Evolutionary conservation across 37 sponge, comb jelly and placozoan species (phyloP).

Genomic region (Agelas oroides): DNA sequence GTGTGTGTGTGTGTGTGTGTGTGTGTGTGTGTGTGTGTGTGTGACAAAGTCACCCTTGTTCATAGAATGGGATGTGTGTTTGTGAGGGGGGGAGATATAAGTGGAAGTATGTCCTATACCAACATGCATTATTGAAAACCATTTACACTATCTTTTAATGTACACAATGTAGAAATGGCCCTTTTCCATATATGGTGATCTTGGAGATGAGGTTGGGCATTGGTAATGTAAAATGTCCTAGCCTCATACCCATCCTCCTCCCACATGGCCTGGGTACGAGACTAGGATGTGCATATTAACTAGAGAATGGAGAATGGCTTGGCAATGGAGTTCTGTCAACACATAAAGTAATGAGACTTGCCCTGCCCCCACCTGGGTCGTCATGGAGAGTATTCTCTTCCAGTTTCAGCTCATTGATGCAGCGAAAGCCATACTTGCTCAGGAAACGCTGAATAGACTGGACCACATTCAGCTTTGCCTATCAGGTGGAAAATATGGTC

Average conservation of each 20-base stretch:
- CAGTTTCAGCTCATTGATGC: constrained; percentile 87
- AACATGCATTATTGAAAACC: too few relatives aligned
- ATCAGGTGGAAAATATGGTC: background rate
- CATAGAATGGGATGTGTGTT: too few relatives aligned
- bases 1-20: background rate
- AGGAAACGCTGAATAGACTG: constrained; percentile 69
- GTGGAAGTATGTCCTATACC: too few relatives aligned
- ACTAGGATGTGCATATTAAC: background rate
- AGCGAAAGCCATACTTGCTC: constrained; percentile 81
- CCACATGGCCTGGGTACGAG: too few relatives aligned
- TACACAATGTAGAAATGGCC: too few relatives aligned
- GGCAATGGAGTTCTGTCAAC: background rate
- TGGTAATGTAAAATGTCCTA: too few relatives aligned
- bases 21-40: too few relatives aligned
- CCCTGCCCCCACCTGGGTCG: constrained; percentile 85
- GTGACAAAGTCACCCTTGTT: too few relatives aligned
- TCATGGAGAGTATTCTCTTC: constrained; percentile 88
- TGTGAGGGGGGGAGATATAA: background rate
- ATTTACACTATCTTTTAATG: too few relatives aligned
- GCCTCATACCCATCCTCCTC: too few relatives aligned
- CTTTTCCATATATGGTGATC: too few relatives aligned
- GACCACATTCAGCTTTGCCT: constrained; percentile 70
- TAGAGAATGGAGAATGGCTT: background rate
- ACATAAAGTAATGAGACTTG: background rate
- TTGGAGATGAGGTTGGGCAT: too few relatives aligned